A percentile compares a stretch with the other conserved stretches of the same genome.
These are phyloP conservation scores for Idaea dimidiata DNA, from an alignment of 2,888 invertebrate genomes.

Conservation along the genomic window DNA sequence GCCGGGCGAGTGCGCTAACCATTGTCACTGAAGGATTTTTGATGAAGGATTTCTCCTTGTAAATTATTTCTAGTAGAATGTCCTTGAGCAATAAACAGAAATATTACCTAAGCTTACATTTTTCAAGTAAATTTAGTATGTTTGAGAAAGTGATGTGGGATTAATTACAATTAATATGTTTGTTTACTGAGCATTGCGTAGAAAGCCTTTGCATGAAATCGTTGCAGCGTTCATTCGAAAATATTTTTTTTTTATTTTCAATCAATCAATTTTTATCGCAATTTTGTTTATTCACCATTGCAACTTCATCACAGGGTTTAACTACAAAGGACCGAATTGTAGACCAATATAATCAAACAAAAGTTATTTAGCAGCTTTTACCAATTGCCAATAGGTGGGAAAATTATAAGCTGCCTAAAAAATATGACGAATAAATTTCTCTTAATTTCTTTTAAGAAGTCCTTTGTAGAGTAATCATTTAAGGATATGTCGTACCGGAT, in stretches of 20 bases:
- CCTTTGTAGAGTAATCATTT: not conserved
- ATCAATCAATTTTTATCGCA: conserved; percentile 7
- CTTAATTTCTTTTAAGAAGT: not conserved
- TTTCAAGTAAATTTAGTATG: too few species aligned
- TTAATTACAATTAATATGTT: not conserved
- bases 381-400: too few species aligned
- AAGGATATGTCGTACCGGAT: too few species aligned
- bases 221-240: not conserved
- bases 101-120: too few species aligned
- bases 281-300: conserved; percentile 23
- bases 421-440: not conserved
- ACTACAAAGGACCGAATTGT: conserved; percentile 21
- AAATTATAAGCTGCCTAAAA: not conserved
- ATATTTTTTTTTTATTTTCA: not conserved
- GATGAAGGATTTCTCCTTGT: too few species aligned
- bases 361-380: not conserved
- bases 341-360: not conserved
- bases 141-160: not conserved
- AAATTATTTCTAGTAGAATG: too few species aligned
- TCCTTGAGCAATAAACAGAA: too few species aligned
- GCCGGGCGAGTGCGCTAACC: too few species aligned
- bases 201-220: not conserved
- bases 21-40: too few species aligned
- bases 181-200: too few species aligned
- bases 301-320: conserved; percentile 30